phyloP scores from a whole-genome alignment of 2,797 vertebrate genomes.

The Sylvilagus floridanus region DNA sequence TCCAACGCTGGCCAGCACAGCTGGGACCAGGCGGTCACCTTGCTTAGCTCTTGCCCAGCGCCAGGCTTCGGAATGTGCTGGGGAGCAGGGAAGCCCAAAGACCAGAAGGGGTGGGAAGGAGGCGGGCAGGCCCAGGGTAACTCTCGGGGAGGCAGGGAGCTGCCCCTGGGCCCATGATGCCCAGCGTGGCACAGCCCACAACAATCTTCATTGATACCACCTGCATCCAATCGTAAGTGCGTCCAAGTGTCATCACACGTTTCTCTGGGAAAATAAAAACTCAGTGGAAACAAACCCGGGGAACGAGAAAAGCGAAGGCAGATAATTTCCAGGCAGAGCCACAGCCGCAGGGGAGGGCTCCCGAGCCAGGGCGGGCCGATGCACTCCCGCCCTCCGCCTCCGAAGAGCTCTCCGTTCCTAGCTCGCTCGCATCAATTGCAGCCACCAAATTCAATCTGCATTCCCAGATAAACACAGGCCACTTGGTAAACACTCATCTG shows the following conservation, averaged over 20 bases:
- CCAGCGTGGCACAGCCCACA: neutral
- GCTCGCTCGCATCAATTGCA: conserved; percentile 85
- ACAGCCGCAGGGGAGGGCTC: conserved; percentile 64
- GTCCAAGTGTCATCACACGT: conserved; percentile 79
- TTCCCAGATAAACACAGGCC: conserved; percentile 90
- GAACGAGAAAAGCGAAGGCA: conserved; percentile 82
- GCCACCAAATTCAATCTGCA: conserved; percentile 89
- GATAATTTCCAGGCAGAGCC: conserved; percentile 85
- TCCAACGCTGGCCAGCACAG: neutral
- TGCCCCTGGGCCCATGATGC: fast-evolving
- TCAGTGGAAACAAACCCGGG: conserved; percentile 82
- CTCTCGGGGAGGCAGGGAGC: no score
- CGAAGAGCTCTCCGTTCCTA: conserved; percentile 85
- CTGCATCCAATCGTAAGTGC: conserved; percentile 82
- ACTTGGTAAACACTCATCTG: conserved; percentile 87
- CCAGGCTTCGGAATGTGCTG: no score
- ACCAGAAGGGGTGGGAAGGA: neutral
- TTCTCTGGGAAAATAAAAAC: conserved; percentile 80
- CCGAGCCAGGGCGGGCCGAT: conserved; percentile 39
- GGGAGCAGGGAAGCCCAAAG: neutral
- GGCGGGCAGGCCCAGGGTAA: neutral
- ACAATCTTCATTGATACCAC: conserved; percentile 75
- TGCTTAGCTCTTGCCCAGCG: no score
- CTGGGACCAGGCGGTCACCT: neutral
- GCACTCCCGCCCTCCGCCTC: conserved; percentile 78